A percentile compares a stretch with the other conserved stretches of the same genome.
Evolutionary conservation across 2,888 invertebrate genomes (phyloP).

Genomic region (Sminthurides aquaticus): DNA sequence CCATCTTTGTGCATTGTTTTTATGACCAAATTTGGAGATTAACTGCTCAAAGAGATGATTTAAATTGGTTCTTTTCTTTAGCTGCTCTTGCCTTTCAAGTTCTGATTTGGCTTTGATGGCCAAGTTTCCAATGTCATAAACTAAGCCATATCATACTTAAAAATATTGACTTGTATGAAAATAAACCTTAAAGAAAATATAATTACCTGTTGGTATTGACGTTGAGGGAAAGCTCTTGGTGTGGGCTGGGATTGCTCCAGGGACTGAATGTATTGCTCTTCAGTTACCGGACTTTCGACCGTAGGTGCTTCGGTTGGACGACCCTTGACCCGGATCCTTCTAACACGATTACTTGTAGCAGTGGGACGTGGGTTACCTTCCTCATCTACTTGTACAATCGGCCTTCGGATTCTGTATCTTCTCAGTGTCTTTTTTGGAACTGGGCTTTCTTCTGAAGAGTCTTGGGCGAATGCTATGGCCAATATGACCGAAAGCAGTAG

Average conservation of each 20-base stretch:
- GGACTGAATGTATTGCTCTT: neutral
- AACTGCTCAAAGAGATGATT: too few relatives aligned
- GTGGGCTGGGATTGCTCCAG: neutral
- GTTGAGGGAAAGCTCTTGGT: neutral
- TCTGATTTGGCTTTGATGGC: neutral
- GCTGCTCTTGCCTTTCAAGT: neutral
- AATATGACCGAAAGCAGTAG: slow-evolving; percentile 31
- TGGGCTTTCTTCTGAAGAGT: slow-evolving; percentile 38
- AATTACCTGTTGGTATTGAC: slow-evolving; percentile 1
- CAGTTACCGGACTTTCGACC: neutral
- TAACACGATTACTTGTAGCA: slow-evolving; percentile 9
- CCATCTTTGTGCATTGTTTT: too few relatives aligned
- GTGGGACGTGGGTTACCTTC: slow-evolving; percentile 29
- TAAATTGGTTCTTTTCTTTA: too few relatives aligned
- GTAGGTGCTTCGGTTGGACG: slow-evolving; percentile 27
- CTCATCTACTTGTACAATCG: slow-evolving; percentile 24
- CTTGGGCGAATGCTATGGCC: slow-evolving; percentile 33
- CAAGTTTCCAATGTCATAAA: neutral
- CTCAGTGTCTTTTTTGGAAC: slow-evolving; percentile 39
- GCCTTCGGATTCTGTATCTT: slow-evolving; percentile 40
- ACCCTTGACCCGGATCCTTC: slow-evolving; percentile 27
- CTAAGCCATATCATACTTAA: neutral
- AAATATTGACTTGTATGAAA: neutral
- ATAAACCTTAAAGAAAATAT: neutral
- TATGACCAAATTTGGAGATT: too few relatives aligned